These are phyloP conservation scores for Anser cygnoides DNA, from an alignment of 2,113 vertebrate genomes.

Conservation along the genomic window DNA sequence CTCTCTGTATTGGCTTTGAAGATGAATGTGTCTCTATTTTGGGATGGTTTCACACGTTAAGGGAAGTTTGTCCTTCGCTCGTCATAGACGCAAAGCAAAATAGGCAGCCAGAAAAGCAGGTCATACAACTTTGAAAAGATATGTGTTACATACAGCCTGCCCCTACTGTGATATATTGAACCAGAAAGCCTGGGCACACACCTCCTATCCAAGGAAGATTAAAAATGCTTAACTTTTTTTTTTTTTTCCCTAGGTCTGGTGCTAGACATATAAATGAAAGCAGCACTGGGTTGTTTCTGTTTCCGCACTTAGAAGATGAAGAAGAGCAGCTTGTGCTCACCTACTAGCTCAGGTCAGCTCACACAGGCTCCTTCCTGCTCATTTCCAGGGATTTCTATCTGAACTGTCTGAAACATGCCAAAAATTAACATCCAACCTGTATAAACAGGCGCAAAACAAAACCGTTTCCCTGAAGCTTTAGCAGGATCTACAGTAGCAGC, in stretches of 20 bases:
- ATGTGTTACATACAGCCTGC: not conserved
- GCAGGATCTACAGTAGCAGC: not conserved
- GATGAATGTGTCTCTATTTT: not conserved
- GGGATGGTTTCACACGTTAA: not conserved
- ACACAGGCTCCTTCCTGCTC: not conserved
- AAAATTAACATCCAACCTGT: not conserved
- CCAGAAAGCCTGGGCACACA: not conserved
- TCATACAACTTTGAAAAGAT: not conserved
- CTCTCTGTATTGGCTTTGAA: not conserved
- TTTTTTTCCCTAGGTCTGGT: not conserved
- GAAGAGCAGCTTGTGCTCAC: not conserved
- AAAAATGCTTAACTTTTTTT: not conserved
- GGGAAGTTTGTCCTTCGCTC: not conserved
- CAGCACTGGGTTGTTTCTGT: not conserved
- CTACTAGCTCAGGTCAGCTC: not conserved
- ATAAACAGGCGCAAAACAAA: not conserved
- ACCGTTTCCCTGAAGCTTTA: not conserved
- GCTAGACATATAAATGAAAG: not conserved
- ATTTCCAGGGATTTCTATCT: not conserved
- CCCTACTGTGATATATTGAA: fast-evolving
- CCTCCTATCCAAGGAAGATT: not conserved
- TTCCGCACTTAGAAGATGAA: not conserved
- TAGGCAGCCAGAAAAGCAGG: not conserved
- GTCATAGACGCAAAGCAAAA: not conserved
- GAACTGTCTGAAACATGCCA: not conserved